Base-by-base conservation (phyloP, 2,888 invertebrate genomes). In the Torymus auratus region DNA sequence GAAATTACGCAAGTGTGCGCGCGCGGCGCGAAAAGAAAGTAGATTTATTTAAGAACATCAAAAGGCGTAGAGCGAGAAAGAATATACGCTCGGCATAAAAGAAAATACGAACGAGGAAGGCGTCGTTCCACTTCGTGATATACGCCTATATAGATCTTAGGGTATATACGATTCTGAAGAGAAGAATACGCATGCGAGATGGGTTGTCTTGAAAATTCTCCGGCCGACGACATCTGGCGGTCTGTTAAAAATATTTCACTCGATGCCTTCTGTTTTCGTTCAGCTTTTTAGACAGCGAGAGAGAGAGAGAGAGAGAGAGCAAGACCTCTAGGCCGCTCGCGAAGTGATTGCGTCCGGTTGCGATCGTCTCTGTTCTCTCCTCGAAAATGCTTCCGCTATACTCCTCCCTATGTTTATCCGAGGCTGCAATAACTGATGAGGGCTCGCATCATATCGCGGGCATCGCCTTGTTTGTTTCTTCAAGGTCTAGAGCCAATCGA, bases 191-290 rank as follows among this genome's bases (percentile, higher is more conserved):
- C 23, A 7, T 52, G 53, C 50, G 74, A 4, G 41, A 67, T 12
- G 55, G 13, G 50, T 14, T 14, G 58, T 14, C 67, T 60, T 73
- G 76, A 76, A 82, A 77, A 80, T 70, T 76, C 83, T 7, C 41
- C 7, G 82, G 82, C 84, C 83, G 83, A 84, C 85, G 85, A 84
- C 84, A 86, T 87, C 87, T 87, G 87, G 86, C 77, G 84, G 85
- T 84, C 87, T 83, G 80, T 80, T 83, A 76, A 87, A 88, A 88
- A 88, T 88, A 88, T 87, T 86, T 87, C 85, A 85, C 85, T 83
- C 84, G 78, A 70, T 82, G 80, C 82, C 79, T 69, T 80, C 80
- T 82, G 76, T 85, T 86, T 85, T 84, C 83, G 84, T 85, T 84
- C 84, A 78, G 83, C 23, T 81, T 83, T 69, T 83, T 83, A 83